Percentiles rank a stretch among this genome's conserved stretches.
These are phyloP conservation scores for Phania funesta DNA, from an alignment of 2,888 invertebrate species.

Conservation along the genomic window DNA sequence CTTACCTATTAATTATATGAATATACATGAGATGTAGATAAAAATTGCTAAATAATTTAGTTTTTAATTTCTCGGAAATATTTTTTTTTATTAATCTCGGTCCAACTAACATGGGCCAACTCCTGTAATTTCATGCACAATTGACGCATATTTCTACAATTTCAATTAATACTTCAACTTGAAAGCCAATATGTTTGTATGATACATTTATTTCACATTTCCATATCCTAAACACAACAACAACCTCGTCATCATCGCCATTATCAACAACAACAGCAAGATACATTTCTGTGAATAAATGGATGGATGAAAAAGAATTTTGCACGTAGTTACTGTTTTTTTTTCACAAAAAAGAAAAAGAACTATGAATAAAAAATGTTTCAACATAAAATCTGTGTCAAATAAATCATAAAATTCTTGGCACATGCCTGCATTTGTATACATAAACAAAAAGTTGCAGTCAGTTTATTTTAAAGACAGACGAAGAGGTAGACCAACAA, in stretches of 20 bases:
- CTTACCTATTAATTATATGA: no score
- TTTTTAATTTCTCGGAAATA: not conserved
- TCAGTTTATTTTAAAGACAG: slow-evolving; percentile 1
- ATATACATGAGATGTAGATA: no score
- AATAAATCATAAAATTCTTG: slow-evolving; percentile 76
- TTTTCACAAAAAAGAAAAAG: slow-evolving; percentile 19
- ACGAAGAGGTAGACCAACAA: slow-evolving; percentile 3
- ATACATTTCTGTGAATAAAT: slow-evolving; percentile 14
- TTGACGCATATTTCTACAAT: slow-evolving; percentile 47
- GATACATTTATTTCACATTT: slow-evolving; percentile 63
- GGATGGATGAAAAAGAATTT: slow-evolving; percentile 10
- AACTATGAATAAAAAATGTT: not conserved
- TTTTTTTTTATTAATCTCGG: not conserved
- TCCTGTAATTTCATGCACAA: not conserved
- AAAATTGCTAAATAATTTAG: not conserved
- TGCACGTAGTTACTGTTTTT: slow-evolving; percentile 11
- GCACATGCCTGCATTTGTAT: slow-evolving; percentile 68
- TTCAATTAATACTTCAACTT: slow-evolving; percentile 48
- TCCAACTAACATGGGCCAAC: not conserved
- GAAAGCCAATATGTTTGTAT: slow-evolving; percentile 18
- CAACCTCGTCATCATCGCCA: not conserved
- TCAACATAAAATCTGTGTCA: slow-evolving; percentile 73
- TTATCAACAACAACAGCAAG: not conserved
- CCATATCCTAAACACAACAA: slow-evolving; percentile 16
- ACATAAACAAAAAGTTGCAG: slow-evolving; percentile 8